A percentile compares a stretch with the other conserved stretches of the same genome.
These are phyloP conservation scores for Ormyrus pomaceus DNA, from an alignment of 2,888 invertebrate genomes.

Conservation along the genomic window DNA sequence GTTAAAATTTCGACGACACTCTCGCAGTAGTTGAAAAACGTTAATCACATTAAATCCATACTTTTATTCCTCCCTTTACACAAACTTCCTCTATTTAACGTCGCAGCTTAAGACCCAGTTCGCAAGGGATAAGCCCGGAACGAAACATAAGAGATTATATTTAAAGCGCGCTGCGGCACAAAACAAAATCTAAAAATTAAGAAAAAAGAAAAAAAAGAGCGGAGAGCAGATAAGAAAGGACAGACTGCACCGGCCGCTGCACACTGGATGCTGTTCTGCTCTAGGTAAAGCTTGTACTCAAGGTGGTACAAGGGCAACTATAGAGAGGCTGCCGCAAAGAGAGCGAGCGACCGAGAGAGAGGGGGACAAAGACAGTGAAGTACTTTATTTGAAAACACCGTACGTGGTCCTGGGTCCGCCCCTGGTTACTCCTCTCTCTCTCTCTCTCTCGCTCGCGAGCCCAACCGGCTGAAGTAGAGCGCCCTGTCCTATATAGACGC, in stretches of 20 bases:
- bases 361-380: constrained; percentile 12
- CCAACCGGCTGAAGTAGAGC: neutral
- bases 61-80: no score
- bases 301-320: neutral
- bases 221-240: constrained; percentile 3
- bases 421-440: constrained; percentile 6
- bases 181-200: neutral
- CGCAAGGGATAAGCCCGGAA: no score
- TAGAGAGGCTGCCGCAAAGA: neutral
- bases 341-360: neutral
- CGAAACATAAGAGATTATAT: no score
- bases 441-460: neutral
- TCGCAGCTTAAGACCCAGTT: no score
- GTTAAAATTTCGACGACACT: no score
- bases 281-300: neutral
- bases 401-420: constrained; percentile 6
- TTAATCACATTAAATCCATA: no score
- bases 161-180: neutral
- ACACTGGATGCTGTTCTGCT: neutral
- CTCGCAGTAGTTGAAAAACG: no score
- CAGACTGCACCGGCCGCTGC: neutral
- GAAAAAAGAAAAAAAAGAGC: neutral
- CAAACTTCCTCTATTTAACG: no score
- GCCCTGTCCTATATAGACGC: neutral
- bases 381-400: constrained; percentile 36